Evolutionary conservation across 2,797 vertebrate genomes (phyloP), one percentile per base, ranked within the genome.

Genomic region (Coilia nasus): DNA sequence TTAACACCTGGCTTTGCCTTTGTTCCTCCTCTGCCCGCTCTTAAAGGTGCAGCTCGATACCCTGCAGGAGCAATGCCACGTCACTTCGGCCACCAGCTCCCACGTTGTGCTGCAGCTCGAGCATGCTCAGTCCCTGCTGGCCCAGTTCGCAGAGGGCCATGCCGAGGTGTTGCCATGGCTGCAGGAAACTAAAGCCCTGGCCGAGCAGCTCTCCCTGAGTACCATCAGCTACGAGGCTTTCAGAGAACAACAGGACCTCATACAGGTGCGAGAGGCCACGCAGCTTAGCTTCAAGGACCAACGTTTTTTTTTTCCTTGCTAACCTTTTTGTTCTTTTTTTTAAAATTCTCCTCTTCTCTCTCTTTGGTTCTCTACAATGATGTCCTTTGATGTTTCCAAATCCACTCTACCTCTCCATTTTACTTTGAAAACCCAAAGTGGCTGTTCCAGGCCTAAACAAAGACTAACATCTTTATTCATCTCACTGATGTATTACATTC

Each of bases 151-250:
- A 0, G 96, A 98, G 91, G 95, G 96, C 5, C 91, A 94, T 0
- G 87, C 92, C 14, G 97, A 98, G 91, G 95, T 98, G 85, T 89
- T 90, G 6, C 97, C 96, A 2, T 98, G 97, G 97, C 93, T 98
- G 89, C 89, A 94, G 81, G 97, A 97, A 95, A 95, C 94, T 15
- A 94, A 93, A 91, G 85, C 44, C 0, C 90, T 94, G 1, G 92
- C 94, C 44, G 91, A 88, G 10, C 95, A 95, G 87, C 94, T 97
- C 1, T 92, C 92, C 0, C 91, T 96, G 0, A 93, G 87, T 0
- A 92, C 93, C 85, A 93, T 95, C 85, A 94, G 92, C 93, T 96
- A 94, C 0, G 94, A 97, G 83, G 94, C 95, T 83, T 96, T 97
- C 91, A 91, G 93, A 91, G 96, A 97, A 90, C 97, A 97, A 92